Base-by-base conservation (phyloP, 2,113 vertebrate species). In the Psilopsiagon aurifrons region DNA sequence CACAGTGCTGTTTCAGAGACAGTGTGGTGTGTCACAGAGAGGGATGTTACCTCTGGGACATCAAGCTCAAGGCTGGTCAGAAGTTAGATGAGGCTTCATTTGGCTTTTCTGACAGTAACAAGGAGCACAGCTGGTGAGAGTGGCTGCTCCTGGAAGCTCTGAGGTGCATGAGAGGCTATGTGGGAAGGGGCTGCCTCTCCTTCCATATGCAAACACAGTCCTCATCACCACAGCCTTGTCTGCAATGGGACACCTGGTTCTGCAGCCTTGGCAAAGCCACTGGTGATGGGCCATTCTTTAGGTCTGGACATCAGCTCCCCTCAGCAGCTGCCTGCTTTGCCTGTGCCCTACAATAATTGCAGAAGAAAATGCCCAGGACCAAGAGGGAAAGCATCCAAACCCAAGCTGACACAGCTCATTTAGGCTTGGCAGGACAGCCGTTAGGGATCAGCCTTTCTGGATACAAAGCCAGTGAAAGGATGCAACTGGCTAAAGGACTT, bases 341-440 rank as follows among this genome's bases (percentile, higher is more conserved):
- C 73, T 88, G 69, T 67, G 69, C 73, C 51, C 46, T 76, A 23
- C 55, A 55, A 44, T 0, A 3, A 55, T 44, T 55, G 73, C 2
- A 5, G 77, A 81, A 91, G 51, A 94, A 94, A 95, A 94, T 35
- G 86, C 33, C 66, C 4, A 1, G 46, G 33, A 90, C 43, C 7
- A 7, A 75, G 54, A 86, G 29, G 91, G 86, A 89, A 94, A 78
- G 33, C 2, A 0, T 92, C 88, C 83, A 95, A 95, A 81, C 31
- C 35, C 9, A 3, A 94, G 92, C 80, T 94, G 86, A 84, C 83
- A 77, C 68, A 95, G 91, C 60, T 90, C 55, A 46, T 96, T 95
- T 86, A 81, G 64, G 28, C 29, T 95, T 95, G 95, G 88, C 80
- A 89, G 77, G 19, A 90, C 67, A 86, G 79, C 37, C 64, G 47